phyloP scores from a whole-genome alignment of 2,113 vertebrate species.

The Cairina moschata region DNA sequence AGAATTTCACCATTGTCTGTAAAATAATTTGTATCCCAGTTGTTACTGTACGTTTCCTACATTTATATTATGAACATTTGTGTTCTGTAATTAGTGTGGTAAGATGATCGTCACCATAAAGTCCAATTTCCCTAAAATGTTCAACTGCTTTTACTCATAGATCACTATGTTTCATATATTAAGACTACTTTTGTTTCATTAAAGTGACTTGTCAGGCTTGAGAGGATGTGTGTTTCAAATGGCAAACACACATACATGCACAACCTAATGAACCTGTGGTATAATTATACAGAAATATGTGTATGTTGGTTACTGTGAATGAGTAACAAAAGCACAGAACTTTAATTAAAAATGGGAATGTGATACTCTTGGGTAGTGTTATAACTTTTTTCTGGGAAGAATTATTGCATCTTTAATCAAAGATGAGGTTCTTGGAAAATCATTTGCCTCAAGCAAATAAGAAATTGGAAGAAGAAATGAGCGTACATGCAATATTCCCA shows the following conservation, averaged over 20 bases:
- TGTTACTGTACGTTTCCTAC: neutral
- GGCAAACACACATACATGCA: neutral
- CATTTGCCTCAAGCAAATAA: slow-evolving; percentile 19
- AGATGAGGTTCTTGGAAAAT: slow-evolving; percentile 2
- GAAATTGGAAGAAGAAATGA: slow-evolving; percentile 22
- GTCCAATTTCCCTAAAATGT: neutral
- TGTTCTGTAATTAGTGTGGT: neutral
- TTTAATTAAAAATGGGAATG: slow-evolving; percentile 36
- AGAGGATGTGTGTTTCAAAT: neutral
- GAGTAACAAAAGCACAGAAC: neutral
- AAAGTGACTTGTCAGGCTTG: neutral
- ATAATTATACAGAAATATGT: slow-evolving; percentile 12
- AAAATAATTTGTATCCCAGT: neutral
- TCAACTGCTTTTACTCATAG: neutral
- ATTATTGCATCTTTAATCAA: slow-evolving; percentile 42
- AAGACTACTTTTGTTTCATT: neutral
- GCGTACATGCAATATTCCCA: neutral
- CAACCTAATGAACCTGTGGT: neutral
- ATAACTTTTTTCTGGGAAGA: slow-evolving; percentile 39
- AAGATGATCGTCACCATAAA: neutral
- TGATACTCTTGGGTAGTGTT: slow-evolving; percentile 31
- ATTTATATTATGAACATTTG: neutral
- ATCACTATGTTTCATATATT: neutral
- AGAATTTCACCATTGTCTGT: neutral
- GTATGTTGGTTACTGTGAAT: slow-evolving; percentile 3